These are phyloP conservation scores for Nylanderia fulva DNA, from an alignment of 1,140 invertebrate genomes.

Conservation along the genomic window DNA sequence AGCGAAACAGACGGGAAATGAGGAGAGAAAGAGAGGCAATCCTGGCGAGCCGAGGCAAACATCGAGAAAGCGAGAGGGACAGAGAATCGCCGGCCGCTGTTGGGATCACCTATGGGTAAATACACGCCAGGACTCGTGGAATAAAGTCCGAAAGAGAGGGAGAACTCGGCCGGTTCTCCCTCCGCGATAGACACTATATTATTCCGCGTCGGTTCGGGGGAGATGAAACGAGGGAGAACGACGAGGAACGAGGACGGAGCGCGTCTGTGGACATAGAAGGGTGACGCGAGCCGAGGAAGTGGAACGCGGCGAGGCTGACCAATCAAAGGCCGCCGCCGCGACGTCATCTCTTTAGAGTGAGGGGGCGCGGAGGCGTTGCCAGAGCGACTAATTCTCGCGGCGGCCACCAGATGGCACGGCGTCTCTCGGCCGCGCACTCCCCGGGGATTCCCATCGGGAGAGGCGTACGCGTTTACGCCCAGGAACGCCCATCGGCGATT, in stretches of 20 bases:
- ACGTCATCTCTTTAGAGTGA: slow-evolving; percentile 6
- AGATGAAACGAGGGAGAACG: slow-evolving; percentile 13
- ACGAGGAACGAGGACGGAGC: background rate
- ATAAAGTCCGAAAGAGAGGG: slow-evolving; percentile 48
- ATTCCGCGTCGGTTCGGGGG: slow-evolving; percentile 25
- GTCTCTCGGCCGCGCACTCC: slow-evolving; percentile 47
- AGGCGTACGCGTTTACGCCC: slow-evolving; percentile 74
- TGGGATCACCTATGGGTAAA: slow-evolving; percentile 66
- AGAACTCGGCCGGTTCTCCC: slow-evolving; percentile 57
- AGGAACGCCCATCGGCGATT: slow-evolving; percentile 82
- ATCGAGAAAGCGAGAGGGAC: slow-evolving; percentile 48
- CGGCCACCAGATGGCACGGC: slow-evolving; percentile 65
- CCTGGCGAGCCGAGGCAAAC: background rate
- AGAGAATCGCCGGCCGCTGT: slow-evolving; percentile 50
- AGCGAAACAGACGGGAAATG: slow-evolving; percentile 48
- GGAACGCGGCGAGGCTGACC: slow-evolving; percentile 3
- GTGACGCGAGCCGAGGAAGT: slow-evolving; percentile 13
- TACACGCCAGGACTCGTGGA: slow-evolving; percentile 61
- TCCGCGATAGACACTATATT: too few species aligned
- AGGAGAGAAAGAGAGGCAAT: slow-evolving; percentile 31
- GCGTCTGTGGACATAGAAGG: background rate
- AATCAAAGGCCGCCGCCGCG: slow-evolving; percentile 34
- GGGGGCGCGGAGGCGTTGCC: slow-evolving; percentile 54
- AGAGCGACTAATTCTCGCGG: slow-evolving; percentile 34
- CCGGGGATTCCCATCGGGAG: slow-evolving; percentile 42